Evolutionary conservation across 2,797 vertebrate genomes (phyloP).

Genomic region (Pelodytes ibericus): DNA sequence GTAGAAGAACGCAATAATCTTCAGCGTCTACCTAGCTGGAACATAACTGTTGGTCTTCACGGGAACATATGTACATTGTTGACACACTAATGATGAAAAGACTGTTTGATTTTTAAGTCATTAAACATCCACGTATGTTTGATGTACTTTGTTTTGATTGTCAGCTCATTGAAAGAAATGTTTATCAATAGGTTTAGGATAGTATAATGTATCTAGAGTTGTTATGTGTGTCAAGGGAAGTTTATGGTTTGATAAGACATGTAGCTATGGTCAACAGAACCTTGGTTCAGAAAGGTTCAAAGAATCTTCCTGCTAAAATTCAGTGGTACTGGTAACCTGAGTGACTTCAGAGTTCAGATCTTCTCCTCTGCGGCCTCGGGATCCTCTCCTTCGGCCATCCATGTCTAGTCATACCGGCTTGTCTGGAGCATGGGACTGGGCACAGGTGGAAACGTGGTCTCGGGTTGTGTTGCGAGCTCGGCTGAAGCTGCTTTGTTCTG

Average conservation of each 20-base stretch:
- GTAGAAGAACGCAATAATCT: too few relatives aligned
- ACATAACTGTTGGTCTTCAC: too few relatives aligned
- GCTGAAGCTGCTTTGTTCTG: slow-evolving; percentile 82
- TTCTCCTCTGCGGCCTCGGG: slow-evolving; percentile 60
- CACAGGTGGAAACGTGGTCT: slow-evolving; percentile 82
- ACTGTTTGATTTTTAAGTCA: neutral
- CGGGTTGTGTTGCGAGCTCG: slow-evolving; percentile 74
- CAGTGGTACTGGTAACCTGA: slow-evolving; percentile 76
- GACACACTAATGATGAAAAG: neutral
- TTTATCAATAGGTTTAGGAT: neutral
- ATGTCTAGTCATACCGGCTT: slow-evolving; percentile 82
- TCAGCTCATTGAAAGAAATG: neutral
- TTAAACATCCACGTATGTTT: neutral
- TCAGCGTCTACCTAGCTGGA: too few relatives aligned
- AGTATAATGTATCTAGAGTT: neutral
- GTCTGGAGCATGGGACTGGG: slow-evolving; percentile 66
- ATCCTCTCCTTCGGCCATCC: slow-evolving; percentile 66
- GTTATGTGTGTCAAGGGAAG: neutral
- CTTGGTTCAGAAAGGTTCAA: neutral
- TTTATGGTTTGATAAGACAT: neutral
- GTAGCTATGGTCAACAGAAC: neutral
- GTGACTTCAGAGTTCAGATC: slow-evolving; percentile 79
- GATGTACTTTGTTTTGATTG: neutral
- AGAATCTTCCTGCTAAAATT: slow-evolving; percentile 70
- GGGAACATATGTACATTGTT: too few relatives aligned